phyloP scores from a whole-genome alignment of 2,797 vertebrate genomes.

The Spondyliosoma cantharus region DNA sequence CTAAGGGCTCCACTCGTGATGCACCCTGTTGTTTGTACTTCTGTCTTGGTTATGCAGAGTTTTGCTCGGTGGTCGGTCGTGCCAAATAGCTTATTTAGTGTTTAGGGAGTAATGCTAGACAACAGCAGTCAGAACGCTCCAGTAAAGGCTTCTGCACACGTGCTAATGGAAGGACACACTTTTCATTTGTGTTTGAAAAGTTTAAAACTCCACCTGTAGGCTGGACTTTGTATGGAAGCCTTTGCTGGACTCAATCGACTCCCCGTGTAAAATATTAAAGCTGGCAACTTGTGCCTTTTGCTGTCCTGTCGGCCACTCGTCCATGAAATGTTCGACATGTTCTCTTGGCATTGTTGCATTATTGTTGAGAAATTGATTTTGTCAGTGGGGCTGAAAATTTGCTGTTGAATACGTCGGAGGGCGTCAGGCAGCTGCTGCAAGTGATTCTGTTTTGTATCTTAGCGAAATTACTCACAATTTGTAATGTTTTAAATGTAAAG shows the following conservation, averaged over 20 bases:
- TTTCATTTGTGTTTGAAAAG: slow-evolving; percentile 6
- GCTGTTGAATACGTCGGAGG: slow-evolving; percentile 10
- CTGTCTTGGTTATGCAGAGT: slow-evolving; percentile 27
- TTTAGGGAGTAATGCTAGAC: slow-evolving; percentile 26
- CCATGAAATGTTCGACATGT: neutral
- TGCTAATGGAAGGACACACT: neutral
- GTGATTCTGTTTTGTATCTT: slow-evolving; percentile 24
- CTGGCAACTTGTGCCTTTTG: slow-evolving; percentile 21
- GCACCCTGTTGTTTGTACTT: neutral
- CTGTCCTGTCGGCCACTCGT: slow-evolving; percentile 6
- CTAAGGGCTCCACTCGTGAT: slow-evolving; percentile 11
- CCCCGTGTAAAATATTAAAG: neutral
- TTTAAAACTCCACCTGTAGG: neutral
- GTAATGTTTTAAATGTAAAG: slow-evolving; percentile 6
- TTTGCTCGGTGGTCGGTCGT: neutral
- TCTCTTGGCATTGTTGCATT: neutral
- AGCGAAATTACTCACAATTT: neutral
- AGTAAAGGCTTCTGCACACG: slow-evolving; percentile 7
- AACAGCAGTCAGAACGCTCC: slow-evolving; percentile 16
- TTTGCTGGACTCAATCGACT: slow-evolving; percentile 22
- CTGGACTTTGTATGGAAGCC: slow-evolving; percentile 11
- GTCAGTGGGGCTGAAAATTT: slow-evolving; percentile 12
- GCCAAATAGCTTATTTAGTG: slow-evolving; percentile 5
- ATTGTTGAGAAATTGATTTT: slow-evolving; percentile 15
- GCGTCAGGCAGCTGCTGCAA: slow-evolving; percentile 17